Evolutionary conservation across 23 tunicate genomes (phyloP).

Genomic region (Trididemnum clinides): DNA sequence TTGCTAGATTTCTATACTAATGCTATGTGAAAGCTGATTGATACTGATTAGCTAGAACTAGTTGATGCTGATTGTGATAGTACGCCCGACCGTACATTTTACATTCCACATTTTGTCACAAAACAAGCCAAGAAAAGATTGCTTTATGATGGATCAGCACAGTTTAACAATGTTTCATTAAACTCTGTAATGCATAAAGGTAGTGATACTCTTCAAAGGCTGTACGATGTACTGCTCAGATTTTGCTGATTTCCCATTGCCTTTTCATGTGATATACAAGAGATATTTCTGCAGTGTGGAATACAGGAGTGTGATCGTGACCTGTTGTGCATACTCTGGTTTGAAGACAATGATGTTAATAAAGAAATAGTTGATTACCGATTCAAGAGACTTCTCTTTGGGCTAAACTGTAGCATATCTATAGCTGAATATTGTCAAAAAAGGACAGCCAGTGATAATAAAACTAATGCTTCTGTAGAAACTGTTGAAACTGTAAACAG

Average conservation of each 20-base stretch:
- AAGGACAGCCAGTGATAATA: background rate
- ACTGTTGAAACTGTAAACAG: background rate
- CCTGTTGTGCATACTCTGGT: background rate
- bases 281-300: slow-evolving; percentile 3
- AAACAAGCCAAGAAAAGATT: background rate
- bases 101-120: background rate
- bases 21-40: background rate
- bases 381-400: background rate
- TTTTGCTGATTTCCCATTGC: background rate
- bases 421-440: slow-evolving; percentile 2
- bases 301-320: background rate
- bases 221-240: background rate
- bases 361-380: background rate
- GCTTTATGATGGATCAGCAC: background rate
- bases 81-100: background rate
- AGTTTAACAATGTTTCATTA: background rate
- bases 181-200: slow-evolving; percentile 1
- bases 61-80: background rate
- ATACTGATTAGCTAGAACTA: background rate
- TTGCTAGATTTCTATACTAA: background rate
- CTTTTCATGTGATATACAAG: background rate
- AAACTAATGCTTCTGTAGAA: background rate
- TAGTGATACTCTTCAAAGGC: background rate
- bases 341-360: background rate
- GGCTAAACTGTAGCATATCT: slow-evolving; percentile 2